Evolutionary conservation across 2,888 invertebrate genomes (phyloP).

Genomic region (Linnaemya tessellans): DNA sequence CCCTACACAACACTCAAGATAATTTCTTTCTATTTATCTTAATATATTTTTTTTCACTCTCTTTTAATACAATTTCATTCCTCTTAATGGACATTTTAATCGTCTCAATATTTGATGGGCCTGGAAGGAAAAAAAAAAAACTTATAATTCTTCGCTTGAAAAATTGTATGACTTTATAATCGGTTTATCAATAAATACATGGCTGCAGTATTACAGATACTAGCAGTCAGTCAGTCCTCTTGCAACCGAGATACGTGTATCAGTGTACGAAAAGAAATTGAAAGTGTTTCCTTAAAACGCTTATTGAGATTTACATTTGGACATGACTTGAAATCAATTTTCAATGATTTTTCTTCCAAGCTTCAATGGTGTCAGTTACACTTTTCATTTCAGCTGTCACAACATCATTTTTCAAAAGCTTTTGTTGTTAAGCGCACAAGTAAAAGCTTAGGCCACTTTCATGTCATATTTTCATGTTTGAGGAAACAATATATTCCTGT

Average conservation of each 20-base stretch:
- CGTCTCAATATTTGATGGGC: constrained; percentile 41
- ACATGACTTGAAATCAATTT: constrained; percentile 48
- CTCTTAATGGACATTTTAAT: constrained; percentile 50
- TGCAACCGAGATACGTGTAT: constrained; percentile 16
- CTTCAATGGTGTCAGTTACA: constrained; percentile 47
- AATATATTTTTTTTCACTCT: not conserved
- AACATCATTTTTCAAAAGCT: constrained; percentile 21
- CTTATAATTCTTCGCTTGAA: constrained; percentile 34
- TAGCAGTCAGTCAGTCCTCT: not conserved
- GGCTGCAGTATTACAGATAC: not conserved
- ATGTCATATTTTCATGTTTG: constrained; percentile 12
- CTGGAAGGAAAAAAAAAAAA: not conserved
- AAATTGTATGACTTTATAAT: constrained; percentile 69
- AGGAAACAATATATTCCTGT: constrained; percentile 14
- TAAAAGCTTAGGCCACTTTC: constrained; percentile 22
- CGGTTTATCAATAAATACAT: constrained; percentile 60
- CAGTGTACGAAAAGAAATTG: constrained; percentile 47
- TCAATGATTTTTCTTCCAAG: constrained; percentile 18
- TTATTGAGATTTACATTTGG: constrained; percentile 24
- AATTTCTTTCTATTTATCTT: constrained; percentile 41
- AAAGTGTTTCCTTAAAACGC: constrained; percentile 57
- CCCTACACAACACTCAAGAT: constrained; percentile 71
- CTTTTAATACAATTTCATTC: constrained; percentile 33
- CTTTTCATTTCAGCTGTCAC: constrained; percentile 57
- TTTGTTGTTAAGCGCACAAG: not conserved